These are phyloP conservation scores for Euura lappo DNA, from an alignment of 1,140 invertebrate genomes.

Conservation along the genomic window DNA sequence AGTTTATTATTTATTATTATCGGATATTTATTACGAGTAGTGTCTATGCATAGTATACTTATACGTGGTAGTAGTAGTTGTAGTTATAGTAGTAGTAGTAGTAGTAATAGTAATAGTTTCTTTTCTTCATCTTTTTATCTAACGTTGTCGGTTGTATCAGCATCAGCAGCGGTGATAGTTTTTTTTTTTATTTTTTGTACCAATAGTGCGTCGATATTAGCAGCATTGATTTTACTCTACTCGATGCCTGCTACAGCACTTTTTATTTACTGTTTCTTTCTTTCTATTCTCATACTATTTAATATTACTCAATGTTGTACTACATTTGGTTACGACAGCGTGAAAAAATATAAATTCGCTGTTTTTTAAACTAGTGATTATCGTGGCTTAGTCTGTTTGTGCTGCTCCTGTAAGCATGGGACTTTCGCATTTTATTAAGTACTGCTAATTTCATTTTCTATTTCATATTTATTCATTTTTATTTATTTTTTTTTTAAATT, in stretches of 20 bases:
- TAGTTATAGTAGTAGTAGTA: background rate
- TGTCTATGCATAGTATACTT: background rate
- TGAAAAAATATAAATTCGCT: background rate
- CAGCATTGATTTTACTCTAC: background rate
- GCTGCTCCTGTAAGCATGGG: background rate
- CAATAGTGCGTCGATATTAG: background rate
- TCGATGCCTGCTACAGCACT: background rate
- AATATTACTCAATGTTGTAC: background rate
- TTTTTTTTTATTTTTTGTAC: too few species aligned
- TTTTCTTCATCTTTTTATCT: background rate
- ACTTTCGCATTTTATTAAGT: background rate
- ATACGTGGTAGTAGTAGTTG: background rate
- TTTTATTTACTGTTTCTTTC: background rate
- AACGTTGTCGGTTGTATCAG: background rate
- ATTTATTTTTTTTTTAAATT: background rate
- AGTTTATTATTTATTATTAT: background rate
- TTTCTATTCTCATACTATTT: background rate
- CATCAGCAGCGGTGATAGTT: background rate
- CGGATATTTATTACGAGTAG: slow-evolving; percentile 3
- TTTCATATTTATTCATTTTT: background rate
- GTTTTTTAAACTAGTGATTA: background rate
- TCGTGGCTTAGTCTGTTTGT: background rate
- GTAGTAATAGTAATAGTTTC: background rate
- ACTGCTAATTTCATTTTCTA: background rate
- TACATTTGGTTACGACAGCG: slow-evolving; percentile 12